phyloP scores from a whole-genome alignment of 2,797 vertebrate species.

The Myotis findleyi region DNA sequence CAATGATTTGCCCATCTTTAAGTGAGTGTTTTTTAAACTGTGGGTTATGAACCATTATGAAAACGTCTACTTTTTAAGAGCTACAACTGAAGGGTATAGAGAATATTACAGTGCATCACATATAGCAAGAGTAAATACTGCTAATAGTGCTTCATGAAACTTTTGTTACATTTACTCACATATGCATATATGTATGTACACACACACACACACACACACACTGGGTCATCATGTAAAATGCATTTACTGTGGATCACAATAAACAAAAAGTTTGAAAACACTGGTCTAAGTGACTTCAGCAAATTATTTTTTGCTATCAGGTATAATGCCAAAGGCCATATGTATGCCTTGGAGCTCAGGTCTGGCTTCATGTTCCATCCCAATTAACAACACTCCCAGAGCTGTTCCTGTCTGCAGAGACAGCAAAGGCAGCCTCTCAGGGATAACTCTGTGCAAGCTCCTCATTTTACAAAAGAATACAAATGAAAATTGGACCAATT shows the following conservation, averaged over 20 bases:
- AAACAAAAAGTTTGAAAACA: neutral
- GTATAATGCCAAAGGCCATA: neutral
- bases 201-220: neutral
- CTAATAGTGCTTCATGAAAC: neutral
- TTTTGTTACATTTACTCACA: neutral
- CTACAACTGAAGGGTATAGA: neutral
- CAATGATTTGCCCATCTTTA: neutral
- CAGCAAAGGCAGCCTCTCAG: neutral
- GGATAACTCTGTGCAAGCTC: neutral
- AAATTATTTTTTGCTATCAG: neutral
- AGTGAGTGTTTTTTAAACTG: neutral
- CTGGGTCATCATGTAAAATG: neutral
- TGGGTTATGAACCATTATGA: neutral
- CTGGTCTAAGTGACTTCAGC: neutral
- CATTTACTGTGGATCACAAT: neutral
- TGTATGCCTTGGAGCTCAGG: neutral
- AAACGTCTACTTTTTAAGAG: conserved; percentile 41
- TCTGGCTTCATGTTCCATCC: neutral
- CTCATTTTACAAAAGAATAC: neutral
- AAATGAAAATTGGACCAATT: neutral
- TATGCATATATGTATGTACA: neutral
- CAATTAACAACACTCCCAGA: neutral
- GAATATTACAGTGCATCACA: neutral
- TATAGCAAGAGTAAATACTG: neutral
- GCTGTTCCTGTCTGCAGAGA: neutral